A percentile compares a stretch with the other conserved stretches of the same genome.
Conservation (phyloP, 2,888 invertebrate species). For the Trilocha varians region DNA sequence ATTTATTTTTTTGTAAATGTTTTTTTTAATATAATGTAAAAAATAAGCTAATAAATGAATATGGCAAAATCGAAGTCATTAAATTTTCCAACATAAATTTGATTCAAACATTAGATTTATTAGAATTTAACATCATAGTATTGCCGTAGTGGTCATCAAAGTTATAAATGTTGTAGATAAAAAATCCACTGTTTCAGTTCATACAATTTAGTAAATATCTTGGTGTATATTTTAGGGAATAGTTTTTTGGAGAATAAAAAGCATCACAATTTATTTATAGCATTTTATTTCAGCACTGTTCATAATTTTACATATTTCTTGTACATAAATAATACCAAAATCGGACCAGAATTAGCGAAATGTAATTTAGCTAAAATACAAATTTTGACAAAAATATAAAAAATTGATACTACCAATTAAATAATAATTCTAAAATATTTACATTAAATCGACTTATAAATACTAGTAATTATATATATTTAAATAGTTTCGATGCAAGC, state of each 20-base stretch:
- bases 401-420: slow-evolving; percentile 62
- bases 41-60: too few relatives aligned
- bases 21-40: too few relatives aligned
- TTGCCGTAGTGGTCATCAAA: too few relatives aligned
- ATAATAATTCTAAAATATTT: slow-evolving; percentile 63
- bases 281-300: slow-evolving; percentile 54
- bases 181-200: too few relatives aligned
- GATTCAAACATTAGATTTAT: too few relatives aligned
- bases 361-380: slow-evolving; percentile 29
- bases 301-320: slow-evolving; percentile 26
- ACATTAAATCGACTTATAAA: slow-evolving; percentile 58
- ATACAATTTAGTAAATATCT: too few relatives aligned
- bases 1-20: too few relatives aligned
- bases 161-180: too few relatives aligned
- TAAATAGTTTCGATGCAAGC: slow-evolving; percentile 55
- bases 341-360: slow-evolving; percentile 26
- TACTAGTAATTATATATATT: slow-evolving; percentile 33
- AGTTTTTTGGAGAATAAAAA: slow-evolving; percentile 12
- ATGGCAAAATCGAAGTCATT: too few relatives aligned
- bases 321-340: slow-evolving; percentile 36
- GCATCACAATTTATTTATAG: slow-evolving; percentile 27
- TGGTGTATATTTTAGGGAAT: too few relatives aligned
- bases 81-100: too few relatives aligned
- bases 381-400: slow-evolving; percentile 21
- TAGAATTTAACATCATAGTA: too few relatives aligned